These are phyloP conservation scores for Cathartes aura DNA, from an alignment of 2,113 vertebrate species.

Conservation along the genomic window DNA sequence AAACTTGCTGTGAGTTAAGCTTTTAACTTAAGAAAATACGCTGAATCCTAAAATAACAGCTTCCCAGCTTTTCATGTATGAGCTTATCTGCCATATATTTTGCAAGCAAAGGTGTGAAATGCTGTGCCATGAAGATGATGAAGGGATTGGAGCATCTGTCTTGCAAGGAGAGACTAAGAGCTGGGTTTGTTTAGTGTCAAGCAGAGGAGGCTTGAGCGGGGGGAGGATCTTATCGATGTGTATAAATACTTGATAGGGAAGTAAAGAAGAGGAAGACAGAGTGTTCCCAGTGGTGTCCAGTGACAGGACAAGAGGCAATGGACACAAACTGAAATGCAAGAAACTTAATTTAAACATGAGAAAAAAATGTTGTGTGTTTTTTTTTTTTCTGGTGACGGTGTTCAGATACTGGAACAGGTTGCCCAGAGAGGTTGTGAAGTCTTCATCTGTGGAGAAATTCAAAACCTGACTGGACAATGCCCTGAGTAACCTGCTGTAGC, in stretches of 20 bases:
- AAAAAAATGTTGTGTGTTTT: accelerated
- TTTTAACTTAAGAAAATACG: background rate
- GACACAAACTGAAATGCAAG: background rate
- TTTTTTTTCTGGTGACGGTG: background rate
- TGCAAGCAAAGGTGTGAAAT: background rate
- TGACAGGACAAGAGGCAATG: background rate
- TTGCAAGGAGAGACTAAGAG: background rate
- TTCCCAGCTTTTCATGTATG: background rate
- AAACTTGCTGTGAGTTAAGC: background rate
- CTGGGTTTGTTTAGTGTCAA: background rate
- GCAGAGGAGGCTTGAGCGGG: background rate
- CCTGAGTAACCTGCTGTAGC: background rate
- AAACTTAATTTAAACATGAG: background rate
- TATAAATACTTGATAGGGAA: background rate
- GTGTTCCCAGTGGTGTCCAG: background rate
- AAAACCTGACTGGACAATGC: background rate
- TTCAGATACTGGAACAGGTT: background rate
- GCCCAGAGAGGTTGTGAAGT: background rate
- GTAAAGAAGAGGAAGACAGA: background rate
- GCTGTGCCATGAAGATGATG: background rate
- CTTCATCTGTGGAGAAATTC: background rate
- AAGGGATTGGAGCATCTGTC: background rate
- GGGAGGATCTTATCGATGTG: background rate
- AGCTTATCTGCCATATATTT: background rate
- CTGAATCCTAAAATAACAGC: background rate